These are phyloP conservation scores for Hylia prasina DNA, from an alignment of 2,113 vertebrate species.

Conservation along the genomic window DNA sequence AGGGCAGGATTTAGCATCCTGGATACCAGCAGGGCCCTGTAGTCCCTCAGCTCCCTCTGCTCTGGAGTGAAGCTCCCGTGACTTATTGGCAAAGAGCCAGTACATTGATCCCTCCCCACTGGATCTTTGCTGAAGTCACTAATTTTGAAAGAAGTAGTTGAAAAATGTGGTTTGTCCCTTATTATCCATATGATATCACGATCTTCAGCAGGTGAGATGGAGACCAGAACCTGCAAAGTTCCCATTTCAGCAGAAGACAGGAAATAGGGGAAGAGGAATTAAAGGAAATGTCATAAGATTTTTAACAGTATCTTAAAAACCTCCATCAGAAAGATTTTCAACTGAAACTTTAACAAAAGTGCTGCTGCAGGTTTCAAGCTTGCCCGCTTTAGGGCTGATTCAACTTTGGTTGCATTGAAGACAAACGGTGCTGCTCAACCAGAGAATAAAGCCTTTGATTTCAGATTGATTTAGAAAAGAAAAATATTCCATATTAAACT, in stretches of 20 bases:
- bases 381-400: neutral
- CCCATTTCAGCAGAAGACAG: neutral
- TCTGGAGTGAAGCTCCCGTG: neutral
- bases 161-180: neutral
- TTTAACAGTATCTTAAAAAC: neutral
- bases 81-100: neutral
- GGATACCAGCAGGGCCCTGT: neutral
- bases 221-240: neutral
- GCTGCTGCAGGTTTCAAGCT: neutral
- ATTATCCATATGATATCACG: neutral
- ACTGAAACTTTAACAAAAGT: neutral
- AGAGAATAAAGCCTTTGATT: neutral
- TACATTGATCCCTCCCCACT: neutral
- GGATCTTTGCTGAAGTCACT: neutral
- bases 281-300: neutral
- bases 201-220: neutral
- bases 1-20: neutral
- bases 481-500: neutral
- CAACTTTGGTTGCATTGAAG: neutral
- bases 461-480: neutral
- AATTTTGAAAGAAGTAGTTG: neutral
- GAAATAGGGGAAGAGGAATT: neutral
- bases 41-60: neutral
- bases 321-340: neutral
- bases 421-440: rapidly evolving